Percentiles rank a stretch among this genome's conserved stretches.
phyloP scores from a whole-genome alignment of 2,888 invertebrate species.

The Tenthredo scrophulariae region DNA sequence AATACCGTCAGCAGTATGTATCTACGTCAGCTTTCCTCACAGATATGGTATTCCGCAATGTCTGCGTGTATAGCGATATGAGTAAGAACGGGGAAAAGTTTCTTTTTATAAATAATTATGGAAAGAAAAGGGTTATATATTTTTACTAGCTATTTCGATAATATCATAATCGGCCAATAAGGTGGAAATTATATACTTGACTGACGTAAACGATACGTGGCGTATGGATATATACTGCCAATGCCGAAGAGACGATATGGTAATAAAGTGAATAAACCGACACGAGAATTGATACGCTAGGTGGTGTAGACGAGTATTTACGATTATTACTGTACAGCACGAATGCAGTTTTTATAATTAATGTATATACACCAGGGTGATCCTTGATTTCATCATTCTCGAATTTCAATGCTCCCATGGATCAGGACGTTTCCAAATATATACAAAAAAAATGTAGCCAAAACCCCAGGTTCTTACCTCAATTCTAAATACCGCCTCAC shows the following conservation, averaged over 20 bases:
- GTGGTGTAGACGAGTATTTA: background rate
- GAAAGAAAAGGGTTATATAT: background rate
- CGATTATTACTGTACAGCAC: background rate
- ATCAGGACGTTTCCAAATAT: no score
- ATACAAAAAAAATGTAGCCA: no score
- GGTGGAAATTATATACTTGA: background rate
- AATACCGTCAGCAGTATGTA: background rate
- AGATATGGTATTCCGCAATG: background rate
- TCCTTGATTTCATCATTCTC: no score
- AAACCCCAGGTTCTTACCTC: no score
- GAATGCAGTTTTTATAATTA: background rate
- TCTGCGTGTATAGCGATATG: background rate
- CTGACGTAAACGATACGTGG: conserved; percentile 5
- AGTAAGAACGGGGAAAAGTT: background rate
- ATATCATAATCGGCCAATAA: no score
- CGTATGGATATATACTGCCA: background rate
- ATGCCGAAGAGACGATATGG: background rate
- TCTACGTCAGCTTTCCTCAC: background rate
- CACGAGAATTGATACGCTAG: background rate
- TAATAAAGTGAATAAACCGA: conserved; percentile 8
- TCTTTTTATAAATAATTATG: background rate
- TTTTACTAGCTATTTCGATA: no score
- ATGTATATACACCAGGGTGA: no score
- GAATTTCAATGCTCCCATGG: no score
- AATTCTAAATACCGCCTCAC: no score